Conservation (phyloP, 2,888 invertebrate species). For the Anticlea derivata region DNA sequence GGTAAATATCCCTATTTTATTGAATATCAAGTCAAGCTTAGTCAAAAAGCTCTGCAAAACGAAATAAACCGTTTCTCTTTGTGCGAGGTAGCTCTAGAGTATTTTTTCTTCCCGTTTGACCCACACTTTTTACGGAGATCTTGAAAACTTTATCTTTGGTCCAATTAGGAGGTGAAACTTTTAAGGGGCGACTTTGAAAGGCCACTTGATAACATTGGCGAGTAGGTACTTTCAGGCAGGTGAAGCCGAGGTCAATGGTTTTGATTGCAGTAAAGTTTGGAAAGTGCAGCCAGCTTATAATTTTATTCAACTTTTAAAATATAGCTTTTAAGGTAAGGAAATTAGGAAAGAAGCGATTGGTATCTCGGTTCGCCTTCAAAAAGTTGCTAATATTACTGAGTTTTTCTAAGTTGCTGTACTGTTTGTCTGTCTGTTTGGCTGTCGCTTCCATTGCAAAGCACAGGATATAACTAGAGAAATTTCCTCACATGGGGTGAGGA, state of each 20-base stretch:
- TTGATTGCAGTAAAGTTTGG: conserved; percentile 32
- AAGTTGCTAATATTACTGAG: no score
- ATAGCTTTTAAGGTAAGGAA: no score
- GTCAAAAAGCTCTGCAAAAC: no score
- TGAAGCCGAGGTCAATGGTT: conserved; percentile 15
- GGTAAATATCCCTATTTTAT: no score
- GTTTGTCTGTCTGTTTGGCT: no score
- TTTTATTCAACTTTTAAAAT: neutral
- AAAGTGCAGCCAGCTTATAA: conserved; percentile 16
- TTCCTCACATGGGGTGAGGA: no score
- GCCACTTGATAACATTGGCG: conserved; percentile 34
- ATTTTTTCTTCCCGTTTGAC: conserved; percentile 6
- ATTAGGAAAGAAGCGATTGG: no score
- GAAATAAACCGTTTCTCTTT: neutral
- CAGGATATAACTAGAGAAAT: no score
- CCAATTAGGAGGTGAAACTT: conserved; percentile 33
- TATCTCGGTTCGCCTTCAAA: no score
- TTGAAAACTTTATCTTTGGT: conserved; percentile 28
- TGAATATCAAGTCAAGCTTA: no score
- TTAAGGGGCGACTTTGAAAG: conserved; percentile 31
- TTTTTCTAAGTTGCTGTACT: no score
- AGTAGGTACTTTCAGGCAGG: conserved; percentile 25
- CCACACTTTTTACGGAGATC: conserved; percentile 17
- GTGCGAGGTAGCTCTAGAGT: neutral
- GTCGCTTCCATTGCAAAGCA: no score